Evolutionary conservation across 2,888 invertebrate species (phyloP).

Genomic region (Apotomis betuletana): DNA sequence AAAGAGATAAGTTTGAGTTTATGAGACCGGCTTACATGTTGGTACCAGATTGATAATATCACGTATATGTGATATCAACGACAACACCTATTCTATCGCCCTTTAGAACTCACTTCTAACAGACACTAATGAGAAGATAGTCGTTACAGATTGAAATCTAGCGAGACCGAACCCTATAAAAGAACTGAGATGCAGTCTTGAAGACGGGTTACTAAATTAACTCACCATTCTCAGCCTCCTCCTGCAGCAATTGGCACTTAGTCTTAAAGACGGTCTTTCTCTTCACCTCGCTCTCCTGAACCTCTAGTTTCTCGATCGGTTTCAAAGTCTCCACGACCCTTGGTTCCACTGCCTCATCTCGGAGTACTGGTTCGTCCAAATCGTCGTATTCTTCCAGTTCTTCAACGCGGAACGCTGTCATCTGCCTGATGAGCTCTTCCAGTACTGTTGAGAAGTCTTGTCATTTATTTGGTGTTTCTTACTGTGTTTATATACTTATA

Average conservation of each 20-base stretch:
- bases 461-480: background rate
- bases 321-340: conserved; percentile 67
- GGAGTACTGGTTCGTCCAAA: conserved; percentile 54
- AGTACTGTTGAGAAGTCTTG: conserved; percentile 73
- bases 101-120: too few species aligned
- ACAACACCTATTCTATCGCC: too few species aligned
- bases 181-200: too few species aligned
- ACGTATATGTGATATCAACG: too few species aligned
- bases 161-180: too few species aligned
- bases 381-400: conserved; percentile 80
- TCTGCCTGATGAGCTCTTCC: conserved; percentile 88
- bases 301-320: conserved; percentile 44
- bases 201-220: background rate
- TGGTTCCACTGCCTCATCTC: conserved; percentile 67
- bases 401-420: conserved; percentile 81
- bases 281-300: conserved; percentile 56
- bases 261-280: conserved; percentile 72
- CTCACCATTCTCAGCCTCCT: conserved; percentile 72
- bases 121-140: too few species aligned
- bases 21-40: too few species aligned
- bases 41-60: too few species aligned
- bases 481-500: background rate
- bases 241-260: conserved; percentile 82
- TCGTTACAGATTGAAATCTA: too few species aligned
- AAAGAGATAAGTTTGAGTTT: too few species aligned